Evolutionary conservation across 2,797 vertebrate species (phyloP), one percentile per base, ranked within the genome.

Genomic region (Paguma larvata): DNA sequence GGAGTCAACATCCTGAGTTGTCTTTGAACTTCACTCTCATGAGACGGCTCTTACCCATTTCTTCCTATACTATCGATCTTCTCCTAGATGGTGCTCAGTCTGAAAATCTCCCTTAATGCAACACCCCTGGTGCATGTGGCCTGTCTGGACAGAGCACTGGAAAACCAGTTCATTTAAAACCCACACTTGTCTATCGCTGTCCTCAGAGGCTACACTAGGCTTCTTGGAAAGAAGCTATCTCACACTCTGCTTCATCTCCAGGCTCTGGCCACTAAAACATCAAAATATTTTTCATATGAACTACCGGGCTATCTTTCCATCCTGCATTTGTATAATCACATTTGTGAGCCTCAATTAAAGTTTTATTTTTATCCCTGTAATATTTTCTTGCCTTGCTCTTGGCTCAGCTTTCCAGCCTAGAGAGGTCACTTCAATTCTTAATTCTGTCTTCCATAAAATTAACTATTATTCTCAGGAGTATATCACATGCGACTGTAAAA

Each of bases 361-460:
- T 75, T 82, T 78, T 77, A 73, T 86, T 93, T 65, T 70, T 92
- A 78, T 93, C 34, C 70, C 79, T 83, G 8, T 63, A 67, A 32
- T 27, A 83, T 63, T 95, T 97, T 73, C 75, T 92, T 95, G 38
- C 25, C 59, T 87, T 97, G 89, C 25, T 95, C 86, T 80, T 27
- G 21, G 63, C 25, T 8, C 46, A 68, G n/a, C 11, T 94, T 89
- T 92, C 53, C 10, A 92, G 77, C 72, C 46, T 41, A 67, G 53
- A 70, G n/a, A 91, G 73, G 73, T 70, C 89, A 95, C 32, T 94
- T 95, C 67, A 70, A 92, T 95, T 91, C 78, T 92, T 85, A 94
- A 93, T 84, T 95, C 88, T 63, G 51, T 70, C 91, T 93, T 95
- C 92, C 48, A 85, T 41, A 95, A 93, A 95, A 92, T 78, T 75